phyloP scores from a whole-genome alignment of 2,113 vertebrate species.

The Jaculus jaculus region DNA sequence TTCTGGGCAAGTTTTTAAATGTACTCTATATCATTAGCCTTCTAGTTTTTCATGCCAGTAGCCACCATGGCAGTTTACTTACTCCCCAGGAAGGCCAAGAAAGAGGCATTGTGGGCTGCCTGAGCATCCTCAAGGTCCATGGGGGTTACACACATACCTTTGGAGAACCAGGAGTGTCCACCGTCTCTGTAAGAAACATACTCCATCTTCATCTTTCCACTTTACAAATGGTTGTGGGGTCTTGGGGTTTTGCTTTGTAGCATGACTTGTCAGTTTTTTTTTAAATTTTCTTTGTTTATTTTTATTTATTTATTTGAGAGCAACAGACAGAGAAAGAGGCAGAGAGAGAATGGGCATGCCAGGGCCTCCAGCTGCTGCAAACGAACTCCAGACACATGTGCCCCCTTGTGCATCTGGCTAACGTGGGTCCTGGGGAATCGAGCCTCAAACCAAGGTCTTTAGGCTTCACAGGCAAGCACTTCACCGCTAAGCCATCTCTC shows the following conservation, averaged over 20 bases:
- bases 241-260: neutral
- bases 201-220: neutral
- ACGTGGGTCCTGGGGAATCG: too few relatives aligned
- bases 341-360: too few relatives aligned
- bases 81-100: neutral
- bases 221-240: neutral
- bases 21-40: conserved; percentile 31
- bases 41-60: conserved; percentile 30
- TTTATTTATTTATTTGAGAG: too few relatives aligned
- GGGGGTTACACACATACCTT: neutral
- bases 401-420: too few relatives aligned
- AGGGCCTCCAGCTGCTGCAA: too few relatives aligned
- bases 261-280: too few relatives aligned
- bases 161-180: neutral
- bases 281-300: too few relatives aligned
- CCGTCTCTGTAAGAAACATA: neutral
- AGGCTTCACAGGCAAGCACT: too few relatives aligned
- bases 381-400: too few relatives aligned
- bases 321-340: too few relatives aligned
- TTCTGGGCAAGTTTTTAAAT: conserved; percentile 56
- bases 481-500: too few relatives aligned
- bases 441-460: too few relatives aligned
- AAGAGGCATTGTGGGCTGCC: neutral
- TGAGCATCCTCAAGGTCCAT: neutral
- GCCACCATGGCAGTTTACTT: neutral